These are phyloP conservation scores for Coenonympha glycerion DNA, from an alignment of 2,888 invertebrate genomes.

Conservation along the genomic window DNA sequence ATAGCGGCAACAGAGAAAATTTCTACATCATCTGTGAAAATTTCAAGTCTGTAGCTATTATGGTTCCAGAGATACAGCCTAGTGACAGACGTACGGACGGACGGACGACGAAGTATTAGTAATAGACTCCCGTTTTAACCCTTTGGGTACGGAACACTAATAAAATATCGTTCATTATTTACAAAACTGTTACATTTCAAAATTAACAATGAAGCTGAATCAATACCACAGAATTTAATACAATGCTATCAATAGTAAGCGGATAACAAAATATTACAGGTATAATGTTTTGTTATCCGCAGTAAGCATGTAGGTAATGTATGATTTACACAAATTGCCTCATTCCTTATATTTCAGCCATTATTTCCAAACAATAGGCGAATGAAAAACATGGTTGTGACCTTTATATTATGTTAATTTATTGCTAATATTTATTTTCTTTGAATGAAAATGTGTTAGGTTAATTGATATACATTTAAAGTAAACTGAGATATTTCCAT, in stretches of 20 bases:
- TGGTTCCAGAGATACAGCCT: too few relatives aligned
- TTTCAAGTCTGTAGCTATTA: too few relatives aligned
- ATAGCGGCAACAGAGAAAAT: too few relatives aligned
- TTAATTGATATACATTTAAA: neutral
- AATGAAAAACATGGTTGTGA: neutral
- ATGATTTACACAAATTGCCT: neutral
- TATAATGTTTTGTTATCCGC: too few relatives aligned
- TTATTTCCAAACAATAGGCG: neutral
- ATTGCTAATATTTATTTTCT: neutral
- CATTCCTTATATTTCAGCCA: neutral
- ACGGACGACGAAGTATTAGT: too few relatives aligned
- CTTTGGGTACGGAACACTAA: too few relatives aligned
- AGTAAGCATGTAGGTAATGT: too few relatives aligned
- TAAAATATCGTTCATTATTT: neutral
- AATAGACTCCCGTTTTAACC: too few relatives aligned
- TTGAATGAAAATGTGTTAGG: neutral
- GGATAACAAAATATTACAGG: too few relatives aligned
- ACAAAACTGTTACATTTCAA: neutral
- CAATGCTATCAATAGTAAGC: too few relatives aligned
- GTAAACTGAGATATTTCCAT: neutral
- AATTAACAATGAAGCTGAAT: neutral
- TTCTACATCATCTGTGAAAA: too few relatives aligned
- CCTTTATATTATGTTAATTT: slow-evolving; percentile 8
- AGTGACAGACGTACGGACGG: too few relatives aligned
- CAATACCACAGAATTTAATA: neutral